Evolutionary conservation across 64 coral and sea anemone species (phyloP), one percentile per base, ranked within the genome.

Genomic region (Astreopora myriophthalma): DNA sequence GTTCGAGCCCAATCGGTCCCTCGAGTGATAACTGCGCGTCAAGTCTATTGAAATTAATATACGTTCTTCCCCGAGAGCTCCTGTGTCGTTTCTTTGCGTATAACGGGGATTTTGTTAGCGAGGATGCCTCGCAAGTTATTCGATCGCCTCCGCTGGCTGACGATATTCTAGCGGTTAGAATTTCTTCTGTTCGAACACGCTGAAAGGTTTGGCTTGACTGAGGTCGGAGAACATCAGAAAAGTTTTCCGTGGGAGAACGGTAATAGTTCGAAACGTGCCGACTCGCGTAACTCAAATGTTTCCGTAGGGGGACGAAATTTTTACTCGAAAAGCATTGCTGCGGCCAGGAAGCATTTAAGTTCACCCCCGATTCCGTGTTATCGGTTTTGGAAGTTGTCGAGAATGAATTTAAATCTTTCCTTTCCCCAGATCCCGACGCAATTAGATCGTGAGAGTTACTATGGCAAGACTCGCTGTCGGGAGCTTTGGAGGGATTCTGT

Each of bases 21-120:
- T 94, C 93, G 6, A 94, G 48, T 0, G 84, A 36, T 12, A 89
- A 20, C 40, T 88, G 85, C n/a, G 63, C 65, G 25, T 94, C 92
- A n/a, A 94, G 86, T 88, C 85, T 72, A 33, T 79, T 80, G 11
- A 97, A 85, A 69, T 97, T 97, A 1, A 90, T 62, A 44, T 90
- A 89, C 29, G 95, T 94, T 94, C 74, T 86, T 13, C 90, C 48
- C 17, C 79, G 58, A 2, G 79, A 83, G 22, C 57, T 8, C 34
- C 23, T 63, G 10, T n/a, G 16, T 24, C 75, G n/a, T 58, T 91
- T 57, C 20, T 34, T 46, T 36, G 24, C 79, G 71, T 17, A 72
- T 16, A 6, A 39, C 9, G 29, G 27, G 33, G 52, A 44, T 33
- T 31, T 87, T 17, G 85, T 91, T 19, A 96, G 29, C 24, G 76